Percentiles rank a stretch among this genome's conserved stretches.
phyloP scores from a whole-genome alignment of 2,113 vertebrate genomes.

The Cathartes aura region DNA sequence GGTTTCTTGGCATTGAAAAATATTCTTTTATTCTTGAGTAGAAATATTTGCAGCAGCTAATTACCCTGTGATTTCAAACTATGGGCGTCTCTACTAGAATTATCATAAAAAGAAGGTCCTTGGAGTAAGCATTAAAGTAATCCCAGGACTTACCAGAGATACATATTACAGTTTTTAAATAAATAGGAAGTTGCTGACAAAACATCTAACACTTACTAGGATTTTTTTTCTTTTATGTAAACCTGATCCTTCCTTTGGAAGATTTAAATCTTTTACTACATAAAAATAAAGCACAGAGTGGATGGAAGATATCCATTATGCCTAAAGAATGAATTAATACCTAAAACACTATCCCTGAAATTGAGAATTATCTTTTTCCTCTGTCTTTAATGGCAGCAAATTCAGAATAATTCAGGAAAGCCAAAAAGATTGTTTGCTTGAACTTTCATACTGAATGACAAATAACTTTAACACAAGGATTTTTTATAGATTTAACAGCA shows the following conservation, averaged over 20 bases:
- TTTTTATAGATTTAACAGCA: neutral
- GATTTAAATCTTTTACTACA: neutral
- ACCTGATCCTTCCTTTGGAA: neutral
- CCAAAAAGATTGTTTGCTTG: neutral
- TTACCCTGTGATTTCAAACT: neutral
- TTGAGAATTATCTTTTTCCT: neutral
- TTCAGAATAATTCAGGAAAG: neutral
- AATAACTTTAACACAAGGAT: neutral
- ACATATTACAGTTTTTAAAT: neutral
- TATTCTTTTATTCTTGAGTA: neutral
- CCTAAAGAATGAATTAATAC: neutral
- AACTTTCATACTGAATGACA: neutral
- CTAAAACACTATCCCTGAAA: neutral
- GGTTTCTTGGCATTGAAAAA: neutral
- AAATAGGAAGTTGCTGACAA: neutral
- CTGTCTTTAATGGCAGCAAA: neutral
- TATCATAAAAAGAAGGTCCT: neutral
- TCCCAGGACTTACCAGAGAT: neutral
- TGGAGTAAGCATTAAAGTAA: neutral
- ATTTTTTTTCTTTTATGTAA: neutral
- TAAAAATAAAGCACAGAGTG: neutral
- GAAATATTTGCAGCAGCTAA: neutral
- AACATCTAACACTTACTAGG: neutral
- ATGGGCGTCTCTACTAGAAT: neutral
- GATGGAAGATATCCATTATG: neutral